phyloP scores from a whole-genome alignment of 2,113 vertebrate species.

The Gasterosteus nipponicus region DNA sequence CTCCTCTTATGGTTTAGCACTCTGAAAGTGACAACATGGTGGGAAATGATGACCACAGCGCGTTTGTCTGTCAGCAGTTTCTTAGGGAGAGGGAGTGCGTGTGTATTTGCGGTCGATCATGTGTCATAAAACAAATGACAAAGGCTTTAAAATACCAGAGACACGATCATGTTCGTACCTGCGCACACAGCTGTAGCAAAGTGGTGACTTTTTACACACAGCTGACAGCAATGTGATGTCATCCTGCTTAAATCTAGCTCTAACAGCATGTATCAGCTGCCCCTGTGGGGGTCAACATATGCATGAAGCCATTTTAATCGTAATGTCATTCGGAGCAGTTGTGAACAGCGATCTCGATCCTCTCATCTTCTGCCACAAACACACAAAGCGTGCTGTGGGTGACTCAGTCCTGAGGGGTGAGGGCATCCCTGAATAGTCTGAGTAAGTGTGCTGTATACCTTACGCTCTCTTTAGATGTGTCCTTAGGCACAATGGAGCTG shows the following conservation, averaged over 20 bases:
- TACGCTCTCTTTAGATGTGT: slow-evolving; percentile 28
- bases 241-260: slow-evolving; percentile 37
- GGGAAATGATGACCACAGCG: slow-evolving; percentile 51
- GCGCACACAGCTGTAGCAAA: slow-evolving; percentile 11
- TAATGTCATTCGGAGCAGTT: not conserved
- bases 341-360: not conserved
- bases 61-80: slow-evolving; percentile 50
- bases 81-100: not conserved
- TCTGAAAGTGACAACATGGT: slow-evolving; percentile 50
- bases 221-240: slow-evolving; percentile 40
- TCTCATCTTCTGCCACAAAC: too few species aligned
- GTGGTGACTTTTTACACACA: slow-evolving; percentile 25
- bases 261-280: slow-evolving; percentile 17
- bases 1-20: slow-evolving; percentile 26
- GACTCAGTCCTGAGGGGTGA: slow-evolving; percentile 48
- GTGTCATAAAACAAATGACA: slow-evolving; percentile 13
- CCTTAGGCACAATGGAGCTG: slow-evolving; percentile 22
- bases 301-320: not conserved
- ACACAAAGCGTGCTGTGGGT: slow-evolving; percentile 33
- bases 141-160: slow-evolving; percentile 24
- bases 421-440: slow-evolving; percentile 41
- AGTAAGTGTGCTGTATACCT: slow-evolving; percentile 43
- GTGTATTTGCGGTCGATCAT: slow-evolving; percentile 34
- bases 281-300: not conserved
- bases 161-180: not conserved